Base-by-base conservation (phyloP, 2,797 vertebrate genomes). In the Sebastes wilsoni region DNA sequence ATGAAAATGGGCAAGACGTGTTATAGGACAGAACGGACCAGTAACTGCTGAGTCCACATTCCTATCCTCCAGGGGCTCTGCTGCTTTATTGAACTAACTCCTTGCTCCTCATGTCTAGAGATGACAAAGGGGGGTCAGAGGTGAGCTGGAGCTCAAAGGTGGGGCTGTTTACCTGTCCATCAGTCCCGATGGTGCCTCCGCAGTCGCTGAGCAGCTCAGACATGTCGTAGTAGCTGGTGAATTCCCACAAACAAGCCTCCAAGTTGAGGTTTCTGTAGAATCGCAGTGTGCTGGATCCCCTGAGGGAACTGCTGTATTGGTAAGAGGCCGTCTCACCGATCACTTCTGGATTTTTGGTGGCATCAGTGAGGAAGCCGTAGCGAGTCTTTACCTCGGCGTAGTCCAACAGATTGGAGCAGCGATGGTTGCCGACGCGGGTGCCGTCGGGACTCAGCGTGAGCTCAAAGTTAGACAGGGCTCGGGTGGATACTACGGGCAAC, bases 221-320 rank as follows among this genome's bases (percentile, higher is more conserved):
- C 98, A 99, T 97, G 93, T 98, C 97, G 20, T 98, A 99, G 91
- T 97, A 98, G 94, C 96, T 97, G 61, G 88, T 96, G 77, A 99
- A 99, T 86, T 99, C 97, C 98, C 98, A 99, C 49, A 98, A 76
- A 78, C 98, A 99, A 27, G 98, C 98, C 83, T 99, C 98, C 71
- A 99, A 89, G 85, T 99, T 97, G 68, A 99, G 96, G 88, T 97
- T 98, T 62, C 96, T 93, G 91, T 99, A 99, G 94, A 98, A 99
- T 2, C 97, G 96, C 7, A 99, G 89, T 0, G 97, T 95, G 2
- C 90, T 90, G 55, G 95, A 81, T 2, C 97, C 97, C 82, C 98
- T 94, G 27, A 99, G 88, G 10, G 92, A 28, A 1, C 92, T 49
- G 78, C 95, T 98, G 85, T 97, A 97, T 74, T 99, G 98, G 81